A percentile compares a stretch with the other conserved stretches of the same genome.
Conservation (phyloP, 2,113 vertebrate species). For the Heterochromis multidens region DNA sequence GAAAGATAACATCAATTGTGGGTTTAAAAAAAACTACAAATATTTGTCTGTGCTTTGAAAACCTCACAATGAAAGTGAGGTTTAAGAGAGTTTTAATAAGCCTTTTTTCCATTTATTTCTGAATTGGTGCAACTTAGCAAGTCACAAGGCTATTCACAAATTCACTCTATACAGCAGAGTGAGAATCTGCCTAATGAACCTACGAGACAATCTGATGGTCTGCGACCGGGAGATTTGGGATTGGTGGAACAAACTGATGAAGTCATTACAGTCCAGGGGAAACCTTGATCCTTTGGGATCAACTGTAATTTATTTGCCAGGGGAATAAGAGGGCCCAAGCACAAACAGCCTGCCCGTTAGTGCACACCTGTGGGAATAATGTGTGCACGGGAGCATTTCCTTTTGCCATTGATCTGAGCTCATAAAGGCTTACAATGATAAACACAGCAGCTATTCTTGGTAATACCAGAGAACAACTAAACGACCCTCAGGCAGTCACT, state of each 20-base stretch:
- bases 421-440: slow-evolving; percentile 44
- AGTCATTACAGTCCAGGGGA: slow-evolving; percentile 19
- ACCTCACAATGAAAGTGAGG: neutral
- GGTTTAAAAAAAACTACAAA: neutral
- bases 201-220: neutral
- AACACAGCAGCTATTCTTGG: slow-evolving; percentile 42
- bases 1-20: neutral
- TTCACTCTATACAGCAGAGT: neutral
- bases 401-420: slow-evolving; percentile 53
- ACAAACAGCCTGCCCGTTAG: neutral
- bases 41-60: neutral
- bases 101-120: neutral
- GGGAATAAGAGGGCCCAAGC: slow-evolving; percentile 11
- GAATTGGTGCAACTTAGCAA: neutral
- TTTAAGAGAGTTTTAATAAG: neutral
- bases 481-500: slow-evolving; percentile 12
- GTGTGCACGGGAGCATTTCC: slow-evolving; percentile 21
- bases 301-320: slow-evolving; percentile 31
- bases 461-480: slow-evolving; percentile 48
- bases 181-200: slow-evolving; percentile 18
- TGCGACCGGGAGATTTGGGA: neutral
- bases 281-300: slow-evolving; percentile 46
- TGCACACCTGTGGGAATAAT: slow-evolving; percentile 44
- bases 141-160: neutral
- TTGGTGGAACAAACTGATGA: slow-evolving; percentile 33